Evolutionary conservation across 2,113 vertebrate species (phyloP).

Genomic region (Psittacus erithacus): DNA sequence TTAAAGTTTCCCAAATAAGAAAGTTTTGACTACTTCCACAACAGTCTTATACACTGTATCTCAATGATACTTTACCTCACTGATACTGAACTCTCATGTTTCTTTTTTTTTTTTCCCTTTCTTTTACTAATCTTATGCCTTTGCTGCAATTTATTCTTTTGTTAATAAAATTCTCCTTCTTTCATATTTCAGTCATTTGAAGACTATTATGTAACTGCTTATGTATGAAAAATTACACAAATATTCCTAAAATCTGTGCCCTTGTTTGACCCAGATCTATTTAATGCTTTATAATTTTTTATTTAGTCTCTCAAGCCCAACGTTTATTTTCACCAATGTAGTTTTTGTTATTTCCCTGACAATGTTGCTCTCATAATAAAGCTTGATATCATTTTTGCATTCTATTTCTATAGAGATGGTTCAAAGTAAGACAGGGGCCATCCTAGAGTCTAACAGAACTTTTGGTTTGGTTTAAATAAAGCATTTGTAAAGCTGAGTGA

Average conservation of each 20-base stretch:
- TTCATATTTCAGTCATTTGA: not conserved
- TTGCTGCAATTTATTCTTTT: not conserved
- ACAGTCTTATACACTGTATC: not conserved
- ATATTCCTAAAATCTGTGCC: not conserved
- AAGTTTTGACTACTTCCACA: not conserved
- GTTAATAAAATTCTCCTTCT: not conserved
- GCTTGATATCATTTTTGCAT: not conserved
- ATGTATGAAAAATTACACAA: not conserved
- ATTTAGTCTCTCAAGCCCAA: not conserved
- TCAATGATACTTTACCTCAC: not conserved
- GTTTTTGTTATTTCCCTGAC: not conserved
- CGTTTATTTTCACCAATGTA: not conserved
- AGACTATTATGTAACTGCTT: not conserved
- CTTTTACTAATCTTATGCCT: not conserved
- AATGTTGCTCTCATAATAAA: not conserved
- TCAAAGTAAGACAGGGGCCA: not conserved
- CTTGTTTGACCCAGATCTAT: not conserved
- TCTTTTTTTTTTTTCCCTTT: not conserved
- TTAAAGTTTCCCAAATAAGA: not conserved
- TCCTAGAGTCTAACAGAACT: not conserved
- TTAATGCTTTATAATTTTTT: not conserved
- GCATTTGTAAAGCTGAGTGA: not conserved
- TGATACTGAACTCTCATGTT: not conserved
- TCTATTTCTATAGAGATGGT: not conserved
- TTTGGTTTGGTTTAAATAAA: not conserved